phyloP scores from a whole-genome alignment of 1,140 invertebrate genomes.

The Drosophila ogumai region DNA sequence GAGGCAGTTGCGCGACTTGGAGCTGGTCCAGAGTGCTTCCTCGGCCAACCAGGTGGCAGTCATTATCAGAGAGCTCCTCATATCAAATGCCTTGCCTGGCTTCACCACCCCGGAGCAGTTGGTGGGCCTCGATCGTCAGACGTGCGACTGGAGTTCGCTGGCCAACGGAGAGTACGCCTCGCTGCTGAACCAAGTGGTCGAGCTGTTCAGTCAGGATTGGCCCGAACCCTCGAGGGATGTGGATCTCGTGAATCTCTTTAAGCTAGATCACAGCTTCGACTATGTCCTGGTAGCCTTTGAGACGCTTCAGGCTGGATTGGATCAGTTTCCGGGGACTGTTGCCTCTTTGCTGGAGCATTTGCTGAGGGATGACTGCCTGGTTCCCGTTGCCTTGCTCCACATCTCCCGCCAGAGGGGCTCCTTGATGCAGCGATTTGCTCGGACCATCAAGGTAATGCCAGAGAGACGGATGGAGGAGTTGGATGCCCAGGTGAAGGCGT shows the following conservation, averaged over 20 bases:
- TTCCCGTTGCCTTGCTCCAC: slow-evolving; percentile 63
- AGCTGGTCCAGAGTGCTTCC: slow-evolving; percentile 42
- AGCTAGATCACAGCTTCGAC: slow-evolving; percentile 68
- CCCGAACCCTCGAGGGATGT: slow-evolving; percentile 73
- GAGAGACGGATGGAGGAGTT: slow-evolving; percentile 56
- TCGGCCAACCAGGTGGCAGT: slow-evolving; percentile 45
- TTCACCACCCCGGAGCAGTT: slow-evolving; percentile 88
- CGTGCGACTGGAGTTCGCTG: slow-evolving; percentile 77
- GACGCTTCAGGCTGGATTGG: slow-evolving; percentile 45
- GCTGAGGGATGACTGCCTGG: slow-evolving; percentile 56
- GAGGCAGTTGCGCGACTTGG: slow-evolving; percentile 33
- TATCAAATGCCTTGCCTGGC: slow-evolving; percentile 86
- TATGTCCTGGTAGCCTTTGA: slow-evolving; percentile 60
- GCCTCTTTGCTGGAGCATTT: slow-evolving; percentile 42
- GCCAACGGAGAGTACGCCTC: slow-evolving; percentile 84
- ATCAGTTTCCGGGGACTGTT: slow-evolving; percentile 21
- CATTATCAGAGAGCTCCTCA: slow-evolving; percentile 38
- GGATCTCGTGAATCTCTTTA: slow-evolving; percentile 70
- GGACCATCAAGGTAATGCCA: slow-evolving; percentile 60
- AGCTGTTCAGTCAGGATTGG: slow-evolving; percentile 86
- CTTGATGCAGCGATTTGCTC: slow-evolving; percentile 54
- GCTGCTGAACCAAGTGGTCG: slow-evolving; percentile 85
- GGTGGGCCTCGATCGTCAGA: slow-evolving; percentile 81
- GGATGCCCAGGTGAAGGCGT: slow-evolving; percentile 75
- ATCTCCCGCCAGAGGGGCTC: slow-evolving; percentile 45